Conservation (phyloP, 2,888 invertebrate species). For the Cephus pulcher region DNA sequence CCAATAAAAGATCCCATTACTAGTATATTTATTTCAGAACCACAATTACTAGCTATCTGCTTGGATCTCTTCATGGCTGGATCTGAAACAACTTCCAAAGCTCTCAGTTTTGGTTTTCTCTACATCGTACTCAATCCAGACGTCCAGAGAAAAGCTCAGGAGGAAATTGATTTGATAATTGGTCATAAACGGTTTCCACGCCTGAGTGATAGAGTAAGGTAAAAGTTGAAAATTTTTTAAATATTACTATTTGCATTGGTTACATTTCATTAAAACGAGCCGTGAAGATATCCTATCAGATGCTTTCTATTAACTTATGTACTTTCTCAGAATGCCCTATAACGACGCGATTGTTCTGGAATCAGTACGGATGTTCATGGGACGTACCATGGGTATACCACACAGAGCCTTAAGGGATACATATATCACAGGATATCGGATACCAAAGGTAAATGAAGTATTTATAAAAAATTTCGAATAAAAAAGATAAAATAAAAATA, state of each 20-base stretch:
- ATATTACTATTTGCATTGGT: conserved; percentile 11
- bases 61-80: conserved; percentile 91
- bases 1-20: not conserved
- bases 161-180: conserved; percentile 81
- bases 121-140: conserved; percentile 79
- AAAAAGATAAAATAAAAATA: conserved; percentile 9
- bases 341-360: conserved; percentile 83
- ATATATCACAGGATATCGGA: conserved; percentile 76
- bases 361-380: conserved; percentile 83
- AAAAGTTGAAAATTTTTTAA: conserved; percentile 23
- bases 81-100: conserved; percentile 86
- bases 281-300: not conserved
- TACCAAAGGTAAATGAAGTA: conserved; percentile 76
- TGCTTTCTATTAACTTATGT: conserved; percentile 17
- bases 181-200: conserved; percentile 77
- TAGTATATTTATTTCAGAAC: conserved; percentile 73
- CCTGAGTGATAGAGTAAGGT: conserved; percentile 79
- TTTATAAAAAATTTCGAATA: not conserved
- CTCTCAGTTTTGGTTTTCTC: conserved; percentile 81
- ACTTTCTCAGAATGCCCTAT: conserved; percentile 78
- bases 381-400: conserved; percentile 82
- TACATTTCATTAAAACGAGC: not conserved
- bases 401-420: conserved; percentile 83
- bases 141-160: conserved; percentile 80
- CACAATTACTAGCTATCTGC: conserved; percentile 82